These are phyloP conservation scores for Lampris incognitus DNA, from an alignment of 2,113 vertebrate species.

Conservation along the genomic window DNA sequence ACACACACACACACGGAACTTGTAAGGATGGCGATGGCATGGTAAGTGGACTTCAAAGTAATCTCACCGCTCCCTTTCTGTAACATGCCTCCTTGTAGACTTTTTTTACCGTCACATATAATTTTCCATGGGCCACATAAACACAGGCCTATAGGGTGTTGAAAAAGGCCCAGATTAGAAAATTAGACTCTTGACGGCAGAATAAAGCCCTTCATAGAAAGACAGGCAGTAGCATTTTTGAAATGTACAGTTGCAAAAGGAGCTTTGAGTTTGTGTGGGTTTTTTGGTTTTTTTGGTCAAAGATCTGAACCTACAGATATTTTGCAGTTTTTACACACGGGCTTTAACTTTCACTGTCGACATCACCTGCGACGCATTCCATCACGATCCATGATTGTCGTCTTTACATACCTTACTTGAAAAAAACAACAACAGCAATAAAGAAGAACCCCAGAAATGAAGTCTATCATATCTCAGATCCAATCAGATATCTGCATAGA, in stretches of 20 bases:
- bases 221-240: conserved; percentile 16
- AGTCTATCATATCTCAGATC: conserved; percentile 1
- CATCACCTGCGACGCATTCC: background rate
- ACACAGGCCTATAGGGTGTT: conserved; percentile 60
- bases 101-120: conserved; percentile 66
- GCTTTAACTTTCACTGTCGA: too few relatives aligned
- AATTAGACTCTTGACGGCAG: conserved; percentile 62
- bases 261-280: too few relatives aligned
- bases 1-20: conserved; percentile 3
- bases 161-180: conserved; percentile 64
- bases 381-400: background rate
- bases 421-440: background rate
- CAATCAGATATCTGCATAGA: background rate
- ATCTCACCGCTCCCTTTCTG: conserved; percentile 48
- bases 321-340: too few relatives aligned
- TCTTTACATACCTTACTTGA: background rate
- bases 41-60: conserved; percentile 55
- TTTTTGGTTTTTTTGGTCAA: too few relatives aligned
- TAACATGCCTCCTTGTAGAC: conserved; percentile 52
- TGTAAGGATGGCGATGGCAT: conserved; percentile 16
- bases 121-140: conserved; percentile 76
- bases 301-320: too few relatives aligned
- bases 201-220: conserved; percentile 38
- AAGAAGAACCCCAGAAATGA: background rate
- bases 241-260: background rate